Percentiles rank a stretch among this genome's conserved stretches.
Evolutionary conservation across 1,140 invertebrate species (phyloP).

Genomic region (Mercenaria mercenaria): DNA sequence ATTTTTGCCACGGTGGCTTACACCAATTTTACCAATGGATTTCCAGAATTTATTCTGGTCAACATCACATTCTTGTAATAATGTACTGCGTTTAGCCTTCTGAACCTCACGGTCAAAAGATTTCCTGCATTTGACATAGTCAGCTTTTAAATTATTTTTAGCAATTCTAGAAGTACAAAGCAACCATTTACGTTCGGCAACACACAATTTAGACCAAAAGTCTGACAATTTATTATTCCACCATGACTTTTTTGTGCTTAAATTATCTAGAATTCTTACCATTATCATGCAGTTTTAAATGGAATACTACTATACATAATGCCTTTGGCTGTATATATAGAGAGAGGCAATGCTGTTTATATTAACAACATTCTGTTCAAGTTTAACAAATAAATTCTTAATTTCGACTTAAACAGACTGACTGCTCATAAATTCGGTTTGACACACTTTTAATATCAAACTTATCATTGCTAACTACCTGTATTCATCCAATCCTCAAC

Average conservation of each 20-base stretch:
- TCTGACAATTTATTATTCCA: background rate
- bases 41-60: slow-evolving; percentile 6
- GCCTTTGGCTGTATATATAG: background rate
- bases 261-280: background rate
- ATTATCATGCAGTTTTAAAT: background rate
- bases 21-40: background rate
- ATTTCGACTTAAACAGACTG: background rate
- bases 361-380: background rate
- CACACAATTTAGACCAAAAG: background rate
- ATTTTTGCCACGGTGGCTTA: background rate
- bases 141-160: background rate
- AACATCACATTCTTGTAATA: background rate
- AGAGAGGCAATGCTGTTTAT: background rate
- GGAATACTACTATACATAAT: background rate
- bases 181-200: background rate
- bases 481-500: no score
- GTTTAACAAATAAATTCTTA: background rate
- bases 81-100: background rate
- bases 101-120: slow-evolving; percentile 1
- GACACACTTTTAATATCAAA: background rate
- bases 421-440: background rate
- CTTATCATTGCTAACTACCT: background rate
- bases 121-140: background rate
- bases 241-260: background rate
- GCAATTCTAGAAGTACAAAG: background rate